phyloP scores from a whole-genome alignment of 1,140 invertebrate species.

The Drosophila repletoides region DNA sequence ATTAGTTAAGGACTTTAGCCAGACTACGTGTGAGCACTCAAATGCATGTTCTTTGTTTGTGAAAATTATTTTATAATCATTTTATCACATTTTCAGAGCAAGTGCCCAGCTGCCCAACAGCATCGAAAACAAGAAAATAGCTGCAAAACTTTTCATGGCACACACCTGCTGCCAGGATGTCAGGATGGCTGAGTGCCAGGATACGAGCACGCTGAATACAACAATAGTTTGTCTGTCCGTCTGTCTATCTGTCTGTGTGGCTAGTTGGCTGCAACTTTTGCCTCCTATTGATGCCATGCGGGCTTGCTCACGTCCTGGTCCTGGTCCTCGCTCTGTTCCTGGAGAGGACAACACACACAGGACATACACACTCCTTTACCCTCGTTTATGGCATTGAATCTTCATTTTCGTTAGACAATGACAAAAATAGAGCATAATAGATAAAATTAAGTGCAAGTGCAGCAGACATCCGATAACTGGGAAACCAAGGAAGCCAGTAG shows the following conservation, averaged over 20 bases:
- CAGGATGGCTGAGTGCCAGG: not conserved
- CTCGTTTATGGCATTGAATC: conserved; percentile 70
- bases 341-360: conserved; percentile 8
- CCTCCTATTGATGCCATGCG: conserved; percentile 43
- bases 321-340: too few species aligned
- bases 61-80: conserved; percentile 80
- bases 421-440: conserved; percentile 73
- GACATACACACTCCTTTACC: conserved; percentile 10
- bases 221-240: conserved; percentile 21
- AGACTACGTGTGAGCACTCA: conserved; percentile 39
- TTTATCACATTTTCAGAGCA: conserved; percentile 73
- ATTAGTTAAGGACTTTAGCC: not conserved
- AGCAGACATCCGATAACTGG: conserved; percentile 48
- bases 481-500: not conserved
- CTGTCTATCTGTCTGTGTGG: not conserved
- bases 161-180: conserved; percentile 60
- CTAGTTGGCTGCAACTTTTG: conserved; percentile 39
- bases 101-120: conserved; percentile 42
- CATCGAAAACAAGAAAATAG: conserved; percentile 21
- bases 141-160: conserved; percentile 48
- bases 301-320: conserved; percentile 6
- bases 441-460: conserved; percentile 80
- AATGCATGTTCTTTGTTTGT: conserved; percentile 60
- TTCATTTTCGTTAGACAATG: conserved; percentile 78
- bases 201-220: conserved; percentile 10